Percentiles rank a stretch among this genome's conserved stretches.
phyloP scores from a whole-genome alignment of 2,888 invertebrate species.

The Agriopis aurantiaria region DNA sequence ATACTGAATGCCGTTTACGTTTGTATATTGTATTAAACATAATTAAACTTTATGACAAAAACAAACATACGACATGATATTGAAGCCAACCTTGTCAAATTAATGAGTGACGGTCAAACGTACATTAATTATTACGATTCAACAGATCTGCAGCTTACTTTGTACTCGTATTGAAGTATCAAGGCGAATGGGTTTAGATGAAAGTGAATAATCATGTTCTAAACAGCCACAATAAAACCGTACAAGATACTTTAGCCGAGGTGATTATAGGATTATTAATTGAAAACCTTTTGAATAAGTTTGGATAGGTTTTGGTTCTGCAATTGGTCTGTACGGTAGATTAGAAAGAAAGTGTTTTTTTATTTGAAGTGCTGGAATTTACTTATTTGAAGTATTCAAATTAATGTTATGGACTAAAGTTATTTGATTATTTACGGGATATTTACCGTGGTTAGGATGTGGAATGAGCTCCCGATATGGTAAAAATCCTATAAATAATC shows the following conservation, averaged over 20 bases:
- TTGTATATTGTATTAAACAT: too few species aligned
- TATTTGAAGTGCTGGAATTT: too few species aligned
- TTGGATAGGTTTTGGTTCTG: not conserved
- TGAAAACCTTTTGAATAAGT: not conserved
- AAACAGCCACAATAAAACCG: constrained; percentile 4
- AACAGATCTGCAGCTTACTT: constrained; percentile 5
- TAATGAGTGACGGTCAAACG: constrained; percentile 17
- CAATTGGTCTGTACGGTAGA: not conserved
- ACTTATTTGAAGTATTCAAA: too few species aligned
- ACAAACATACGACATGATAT: constrained; percentile 6
- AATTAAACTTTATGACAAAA: not conserved
- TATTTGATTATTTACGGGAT: too few species aligned
- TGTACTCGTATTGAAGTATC: constrained; percentile 13
- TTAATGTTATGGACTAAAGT: too few species aligned
- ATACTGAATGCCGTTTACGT: too few species aligned
- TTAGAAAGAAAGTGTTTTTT: too few species aligned
- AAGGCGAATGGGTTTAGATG: constrained; percentile 20
- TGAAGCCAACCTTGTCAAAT: constrained; percentile 26
- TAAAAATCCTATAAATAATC: too few species aligned
- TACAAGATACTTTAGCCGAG: not conserved
- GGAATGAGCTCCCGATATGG: too few species aligned
- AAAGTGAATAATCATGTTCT: constrained; percentile 20
- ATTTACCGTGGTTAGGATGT: too few species aligned
- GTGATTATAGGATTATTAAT: not conserved
- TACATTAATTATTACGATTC: constrained; percentile 15